Evolutionary conservation across 2,797 vertebrate species (phyloP).

Genomic region (Anabas testudineus): DNA sequence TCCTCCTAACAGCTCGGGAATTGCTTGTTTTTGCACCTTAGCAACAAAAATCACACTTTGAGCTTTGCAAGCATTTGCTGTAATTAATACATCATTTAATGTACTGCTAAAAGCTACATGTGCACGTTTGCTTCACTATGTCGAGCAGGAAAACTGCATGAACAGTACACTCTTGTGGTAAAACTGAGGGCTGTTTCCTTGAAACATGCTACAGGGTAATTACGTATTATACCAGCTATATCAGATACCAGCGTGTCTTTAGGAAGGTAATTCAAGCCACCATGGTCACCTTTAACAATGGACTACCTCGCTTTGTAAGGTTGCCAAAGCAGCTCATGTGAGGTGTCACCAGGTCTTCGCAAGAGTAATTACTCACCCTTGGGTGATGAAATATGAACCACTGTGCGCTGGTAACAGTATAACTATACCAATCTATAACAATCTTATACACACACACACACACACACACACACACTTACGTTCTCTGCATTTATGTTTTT

Average conservation of each 20-base stretch:
- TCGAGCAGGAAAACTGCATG: not conserved
- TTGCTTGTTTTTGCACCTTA: not conserved
- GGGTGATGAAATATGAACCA: constrained; percentile 53
- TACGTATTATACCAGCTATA: not conserved
- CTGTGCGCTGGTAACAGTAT: not conserved
- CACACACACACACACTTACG: constrained; percentile 19
- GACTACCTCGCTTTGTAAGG: constrained; percentile 33
- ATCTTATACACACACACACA: constrained; percentile 19
- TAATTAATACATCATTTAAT: constrained; percentile 5
- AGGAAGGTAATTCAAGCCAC: constrained; percentile 41
- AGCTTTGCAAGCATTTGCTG: constrained; percentile 10
- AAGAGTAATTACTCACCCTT: constrained; percentile 12
- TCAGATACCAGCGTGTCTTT: constrained; percentile 26
- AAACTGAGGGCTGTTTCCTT: not conserved
- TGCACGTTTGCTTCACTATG: not conserved
- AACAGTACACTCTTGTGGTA: constrained; percentile 21
- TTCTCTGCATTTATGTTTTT: constrained; percentile 56
- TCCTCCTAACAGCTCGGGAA: constrained; percentile 30
- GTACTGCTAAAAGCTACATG: not conserved
- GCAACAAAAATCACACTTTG: constrained; percentile 1
- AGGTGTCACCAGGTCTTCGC: constrained; percentile 35
- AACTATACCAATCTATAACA: too few relatives aligned
- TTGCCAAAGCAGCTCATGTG: constrained; percentile 27
- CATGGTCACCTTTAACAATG: constrained; percentile 40
- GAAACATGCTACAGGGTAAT: constrained; percentile 6